Percentiles rank a stretch among this genome's conserved stretches.
Conservation (phyloP, 1,140 invertebrate genomes). For the Lutraria rhynchaena region DNA sequence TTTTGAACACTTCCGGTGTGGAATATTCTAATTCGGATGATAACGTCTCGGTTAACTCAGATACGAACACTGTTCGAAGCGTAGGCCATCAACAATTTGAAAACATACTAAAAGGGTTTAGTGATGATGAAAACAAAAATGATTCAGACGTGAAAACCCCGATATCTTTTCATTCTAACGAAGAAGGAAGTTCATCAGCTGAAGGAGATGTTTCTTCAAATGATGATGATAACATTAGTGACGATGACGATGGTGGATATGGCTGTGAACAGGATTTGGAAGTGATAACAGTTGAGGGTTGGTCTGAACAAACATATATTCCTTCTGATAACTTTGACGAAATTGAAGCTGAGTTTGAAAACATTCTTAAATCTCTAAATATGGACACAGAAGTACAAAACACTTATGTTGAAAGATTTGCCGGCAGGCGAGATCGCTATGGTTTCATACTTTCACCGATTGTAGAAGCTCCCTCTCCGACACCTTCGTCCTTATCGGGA, state of each 20-base stretch:
- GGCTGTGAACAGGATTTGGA: not conserved
- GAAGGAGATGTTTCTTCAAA: constrained; percentile 5
- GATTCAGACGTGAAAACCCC: not conserved
- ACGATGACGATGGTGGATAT: constrained; percentile 9
- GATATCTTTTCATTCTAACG: not conserved
- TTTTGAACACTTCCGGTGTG: too few relatives aligned
- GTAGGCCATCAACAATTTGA: not conserved
- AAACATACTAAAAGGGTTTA: not conserved
- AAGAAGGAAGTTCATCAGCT: not conserved
- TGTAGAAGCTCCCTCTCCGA: constrained; percentile 32
- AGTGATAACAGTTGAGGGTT: not conserved
- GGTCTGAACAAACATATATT: not conserved
- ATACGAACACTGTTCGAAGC: not conserved
- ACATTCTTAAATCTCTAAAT: constrained; percentile 24
- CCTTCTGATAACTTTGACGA: constrained; percentile 2
- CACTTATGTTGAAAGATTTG: constrained; percentile 47
- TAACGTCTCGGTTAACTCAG: too few relatives aligned
- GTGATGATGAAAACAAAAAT: not conserved
- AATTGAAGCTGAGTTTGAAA: constrained; percentile 51
- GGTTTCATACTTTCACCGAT: constrained; percentile 45
- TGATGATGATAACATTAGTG: not conserved
- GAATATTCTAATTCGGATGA: too few relatives aligned
- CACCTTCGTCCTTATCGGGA: constrained; percentile 37
- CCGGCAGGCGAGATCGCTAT: constrained; percentile 38
- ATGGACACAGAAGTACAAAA: not conserved